These are phyloP conservation scores for Gobio occitaniae DNA, from an alignment of 2,797 vertebrate genomes.

Conservation along the genomic window DNA sequence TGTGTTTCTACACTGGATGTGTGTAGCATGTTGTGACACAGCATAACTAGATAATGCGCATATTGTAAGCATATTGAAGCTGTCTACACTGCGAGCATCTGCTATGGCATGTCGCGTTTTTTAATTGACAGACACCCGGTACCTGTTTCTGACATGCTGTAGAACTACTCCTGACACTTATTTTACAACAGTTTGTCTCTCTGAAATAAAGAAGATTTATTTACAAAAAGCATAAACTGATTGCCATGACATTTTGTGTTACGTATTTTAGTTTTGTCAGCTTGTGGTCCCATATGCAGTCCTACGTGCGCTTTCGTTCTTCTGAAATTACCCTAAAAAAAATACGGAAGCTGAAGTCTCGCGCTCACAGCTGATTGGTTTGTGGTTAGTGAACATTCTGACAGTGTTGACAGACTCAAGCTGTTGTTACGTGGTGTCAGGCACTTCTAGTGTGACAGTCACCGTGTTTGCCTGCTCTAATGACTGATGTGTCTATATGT, in stretches of 20 bases:
- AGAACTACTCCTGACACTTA: not conserved
- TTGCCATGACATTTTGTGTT: no score
- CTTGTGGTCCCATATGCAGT: not conserved
- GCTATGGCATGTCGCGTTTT: not conserved
- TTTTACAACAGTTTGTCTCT: not conserved
- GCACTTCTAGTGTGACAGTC: constrained; percentile 17
- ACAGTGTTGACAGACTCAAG: constrained; percentile 3
- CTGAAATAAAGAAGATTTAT: not conserved
- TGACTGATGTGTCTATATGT: constrained; percentile 58
- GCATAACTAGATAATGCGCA: not conserved
- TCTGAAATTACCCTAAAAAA: not conserved
- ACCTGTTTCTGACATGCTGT: not conserved
- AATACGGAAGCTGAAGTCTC: not conserved
- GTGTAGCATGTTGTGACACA: not conserved
- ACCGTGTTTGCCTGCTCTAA: constrained; percentile 13
- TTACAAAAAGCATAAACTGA: not conserved
- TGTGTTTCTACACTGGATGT: not conserved
- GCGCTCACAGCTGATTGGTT: not conserved
- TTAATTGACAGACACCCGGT: not conserved
- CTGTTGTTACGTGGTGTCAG: not conserved
- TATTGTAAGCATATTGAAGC: not conserved
- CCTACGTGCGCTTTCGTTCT: not conserved
- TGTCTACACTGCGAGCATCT: not conserved
- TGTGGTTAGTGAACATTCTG: not conserved
- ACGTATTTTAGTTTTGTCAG: not conserved